A percentile compares a stretch with the other conserved stretches of the same genome.
These are phyloP conservation scores for Meandrusa payeni DNA, from an alignment of 2,888 invertebrate genomes.

Conservation along the genomic window DNA sequence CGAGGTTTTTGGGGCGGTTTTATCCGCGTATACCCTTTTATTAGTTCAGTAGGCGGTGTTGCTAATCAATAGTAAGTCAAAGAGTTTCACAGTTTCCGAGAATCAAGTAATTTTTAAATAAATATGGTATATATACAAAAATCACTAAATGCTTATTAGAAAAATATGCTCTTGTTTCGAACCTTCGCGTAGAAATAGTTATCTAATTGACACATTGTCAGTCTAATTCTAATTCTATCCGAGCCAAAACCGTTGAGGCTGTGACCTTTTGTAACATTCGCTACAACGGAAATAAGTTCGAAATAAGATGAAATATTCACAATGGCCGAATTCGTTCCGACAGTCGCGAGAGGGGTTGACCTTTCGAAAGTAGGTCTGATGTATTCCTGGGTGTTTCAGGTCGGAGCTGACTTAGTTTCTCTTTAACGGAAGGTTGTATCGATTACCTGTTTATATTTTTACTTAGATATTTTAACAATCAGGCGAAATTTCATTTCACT, in stretches of 20 bases:
- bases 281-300: conserved; percentile 25
- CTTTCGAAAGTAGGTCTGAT: conserved; percentile 30
- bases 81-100: too few relatives aligned
- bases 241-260: conserved; percentile 23
- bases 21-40: too few relatives aligned
- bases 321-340: conserved; percentile 28
- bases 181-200: conserved; percentile 1
- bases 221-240: conserved; percentile 25
- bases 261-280: conserved; percentile 28
- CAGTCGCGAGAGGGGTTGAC: conserved; percentile 26
- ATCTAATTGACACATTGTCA: conserved; percentile 11
- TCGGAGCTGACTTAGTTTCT: neutral
- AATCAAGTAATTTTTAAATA: too few relatives aligned
- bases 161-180: too few relatives aligned
- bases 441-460: too few relatives aligned
- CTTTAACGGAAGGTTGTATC: neutral
- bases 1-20: too few relatives aligned
- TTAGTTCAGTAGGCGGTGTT: too few relatives aligned
- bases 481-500: too few relatives aligned
- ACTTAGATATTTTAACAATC: too few relatives aligned
- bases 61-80: too few relatives aligned
- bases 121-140: too few relatives aligned
- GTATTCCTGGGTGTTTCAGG: conserved; percentile 19
- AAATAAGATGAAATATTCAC: conserved; percentile 35
- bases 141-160: too few relatives aligned